phyloP scores from a whole-genome alignment of 2,888 invertebrate species.

The Tortrix viridana region DNA sequence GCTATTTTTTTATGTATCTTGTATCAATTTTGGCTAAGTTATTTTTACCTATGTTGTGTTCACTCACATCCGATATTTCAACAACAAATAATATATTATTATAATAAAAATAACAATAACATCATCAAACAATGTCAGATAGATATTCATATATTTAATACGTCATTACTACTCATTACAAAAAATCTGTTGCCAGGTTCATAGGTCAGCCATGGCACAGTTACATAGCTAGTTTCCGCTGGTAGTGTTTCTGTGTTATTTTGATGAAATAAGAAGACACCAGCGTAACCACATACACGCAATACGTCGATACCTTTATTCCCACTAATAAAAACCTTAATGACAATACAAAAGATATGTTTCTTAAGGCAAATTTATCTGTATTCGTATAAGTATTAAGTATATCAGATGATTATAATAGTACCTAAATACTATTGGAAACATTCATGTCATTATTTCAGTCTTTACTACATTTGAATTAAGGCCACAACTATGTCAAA shows the following conservation, averaged over 20 bases:
- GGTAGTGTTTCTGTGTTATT: too few species aligned
- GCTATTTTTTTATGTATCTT: neutral
- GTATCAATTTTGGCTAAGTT: too few species aligned
- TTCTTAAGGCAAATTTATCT: neutral
- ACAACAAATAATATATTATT: constrained; percentile 35
- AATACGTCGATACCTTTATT: too few species aligned
- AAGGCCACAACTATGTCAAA: constrained; percentile 29
- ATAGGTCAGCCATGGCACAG: neutral
- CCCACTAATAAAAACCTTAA: too few species aligned
- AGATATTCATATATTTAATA: constrained; percentile 8
- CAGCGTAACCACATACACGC: too few species aligned
- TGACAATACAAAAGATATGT: constrained; percentile 5
- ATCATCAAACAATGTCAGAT: constrained; percentile 20
- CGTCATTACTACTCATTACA: neutral
- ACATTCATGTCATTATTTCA: constrained; percentile 27
- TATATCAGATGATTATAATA: constrained; percentile 1
- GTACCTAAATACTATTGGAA: constrained; percentile 20
- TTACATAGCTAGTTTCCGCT: too few species aligned
- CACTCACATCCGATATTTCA: constrained; percentile 16
- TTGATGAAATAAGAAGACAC: too few species aligned
- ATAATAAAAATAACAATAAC: constrained; percentile 35
- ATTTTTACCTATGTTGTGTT: too few species aligned
- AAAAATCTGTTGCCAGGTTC: constrained; percentile 2
- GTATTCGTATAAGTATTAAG: neutral
- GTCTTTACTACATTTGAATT: constrained; percentile 23